Evolutionary conservation across 2,888 invertebrate species (phyloP).

Genomic region (Galerucella calmariensis): DNA sequence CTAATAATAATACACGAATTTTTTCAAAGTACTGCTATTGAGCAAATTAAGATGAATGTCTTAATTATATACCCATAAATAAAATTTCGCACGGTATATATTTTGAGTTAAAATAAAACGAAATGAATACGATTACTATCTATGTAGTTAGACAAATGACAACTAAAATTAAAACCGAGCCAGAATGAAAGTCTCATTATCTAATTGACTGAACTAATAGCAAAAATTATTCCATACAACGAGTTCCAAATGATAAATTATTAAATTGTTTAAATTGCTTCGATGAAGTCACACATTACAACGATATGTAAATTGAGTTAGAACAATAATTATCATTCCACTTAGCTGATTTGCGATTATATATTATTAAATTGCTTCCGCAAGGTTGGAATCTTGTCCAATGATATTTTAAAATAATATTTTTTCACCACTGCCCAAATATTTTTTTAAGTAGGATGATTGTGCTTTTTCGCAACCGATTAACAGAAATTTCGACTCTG

Average conservation of each 20-base stretch:
- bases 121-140: neutral
- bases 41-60: too few relatives aligned
- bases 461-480: too few relatives aligned
- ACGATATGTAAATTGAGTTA: slow-evolving; percentile 34
- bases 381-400: neutral
- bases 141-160: neutral
- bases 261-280: slow-evolving; percentile 38
- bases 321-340: slow-evolving; percentile 30
- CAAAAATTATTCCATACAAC: slow-evolving; percentile 38
- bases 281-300: slow-evolving; percentile 35
- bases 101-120: neutral
- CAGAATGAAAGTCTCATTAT: slow-evolving; percentile 34
- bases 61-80: too few relatives aligned
- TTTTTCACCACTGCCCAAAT: too few relatives aligned
- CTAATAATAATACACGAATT: too few relatives aligned
- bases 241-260: slow-evolving; percentile 41
- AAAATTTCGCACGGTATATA: too few relatives aligned
- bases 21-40: too few relatives aligned
- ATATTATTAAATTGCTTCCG: slow-evolving; percentile 5
- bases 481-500: too few relatives aligned
- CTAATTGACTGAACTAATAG: slow-evolving; percentile 38
- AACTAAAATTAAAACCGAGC: slow-evolving; percentile 32
- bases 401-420: neutral
- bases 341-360: slow-evolving; percentile 8
- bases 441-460: too few relatives aligned